Base-by-base conservation (phyloP, 2,888 invertebrate species). In the Megalurothrips usitatus region DNA sequence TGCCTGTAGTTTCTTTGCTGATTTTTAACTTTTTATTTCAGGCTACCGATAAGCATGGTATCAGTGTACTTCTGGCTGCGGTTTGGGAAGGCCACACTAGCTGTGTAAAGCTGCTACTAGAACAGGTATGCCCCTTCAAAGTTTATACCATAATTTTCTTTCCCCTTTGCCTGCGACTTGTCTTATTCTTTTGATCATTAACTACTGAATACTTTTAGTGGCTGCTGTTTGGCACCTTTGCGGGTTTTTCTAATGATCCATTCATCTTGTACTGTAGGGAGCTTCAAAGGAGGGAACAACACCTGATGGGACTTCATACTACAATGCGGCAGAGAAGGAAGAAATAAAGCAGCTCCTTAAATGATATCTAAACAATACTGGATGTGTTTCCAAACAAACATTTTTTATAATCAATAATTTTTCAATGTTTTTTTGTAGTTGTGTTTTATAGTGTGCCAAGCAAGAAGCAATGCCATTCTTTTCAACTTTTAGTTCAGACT, bases 81-180 rank as follows among this genome's bases (percentile, higher is more conserved):
- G 96, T 98, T 86, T 99, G 96, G 96, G 98, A 99, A 89, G 96
- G 96, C 43, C 98, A 98, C 87, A 94, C 94, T 81, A 92, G 93
- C 83, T 96, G 97, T 89, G 98, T 98, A 17, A 92, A 94, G 87
- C 89, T 96, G 83, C 90, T 99, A 84, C 87, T 98, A 83, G 92
- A 94, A 87, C 94, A 95, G 89, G 96, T 96, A 89, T 90, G 91
- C 86, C 49, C 6, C 34, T 78, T 28, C n/a, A 84, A 84, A 58
- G 23, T 49, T 80, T 19, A 19, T 79, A 17, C 28, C 43, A 75
- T 83, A 79, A 79, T 0, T 26, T 79, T 81, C 81, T 48, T 82
- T n/a, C 14, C n/a, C 49, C 78, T 12, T 34, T 49, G 63, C 68
- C 19, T 26, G 78, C 48, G 75, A 58, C 34, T 1, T 78, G 19